These are phyloP conservation scores for Zele albiditarsus DNA, from an alignment of 2,888 invertebrate genomes.

Conservation along the genomic window DNA sequence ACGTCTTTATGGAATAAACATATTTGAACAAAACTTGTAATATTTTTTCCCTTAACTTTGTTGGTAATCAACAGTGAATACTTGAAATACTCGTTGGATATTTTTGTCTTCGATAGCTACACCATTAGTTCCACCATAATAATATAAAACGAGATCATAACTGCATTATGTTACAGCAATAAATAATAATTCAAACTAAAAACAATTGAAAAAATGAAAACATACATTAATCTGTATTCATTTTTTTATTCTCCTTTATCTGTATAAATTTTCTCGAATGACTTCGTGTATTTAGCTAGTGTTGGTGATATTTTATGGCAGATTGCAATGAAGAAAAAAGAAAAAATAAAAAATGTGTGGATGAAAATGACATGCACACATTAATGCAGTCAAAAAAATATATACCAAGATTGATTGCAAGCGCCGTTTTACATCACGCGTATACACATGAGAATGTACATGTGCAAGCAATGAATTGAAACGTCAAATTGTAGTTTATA, in stretches of 20 bases:
- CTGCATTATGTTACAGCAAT: no score
- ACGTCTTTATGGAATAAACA: no score
- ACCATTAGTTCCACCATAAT: no score
- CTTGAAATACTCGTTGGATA: no score
- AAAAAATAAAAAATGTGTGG: not conserved
- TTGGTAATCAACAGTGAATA: no score
- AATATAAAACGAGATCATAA: no score
- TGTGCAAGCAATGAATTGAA: not conserved
- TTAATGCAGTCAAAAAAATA: not conserved
- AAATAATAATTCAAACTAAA: no score
- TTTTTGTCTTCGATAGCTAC: no score
- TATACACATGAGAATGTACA: not conserved
- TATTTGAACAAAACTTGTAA: no score
- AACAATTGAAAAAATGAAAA: no score
- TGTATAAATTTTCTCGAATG: not conserved
- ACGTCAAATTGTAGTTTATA: constrained; percentile 8
- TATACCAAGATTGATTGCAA: not conserved
- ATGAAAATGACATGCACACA: not conserved
- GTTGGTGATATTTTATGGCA: not conserved
- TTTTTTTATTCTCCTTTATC: not conserved
- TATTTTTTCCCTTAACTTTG: no score
- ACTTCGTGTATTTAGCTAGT: not conserved
- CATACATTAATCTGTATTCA: not conserved
- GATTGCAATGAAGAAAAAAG: not conserved
- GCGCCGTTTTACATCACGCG: not conserved